Evolutionary conservation across 1,140 invertebrate species (phyloP).

Genomic region (Eufriesea mexicana): DNA sequence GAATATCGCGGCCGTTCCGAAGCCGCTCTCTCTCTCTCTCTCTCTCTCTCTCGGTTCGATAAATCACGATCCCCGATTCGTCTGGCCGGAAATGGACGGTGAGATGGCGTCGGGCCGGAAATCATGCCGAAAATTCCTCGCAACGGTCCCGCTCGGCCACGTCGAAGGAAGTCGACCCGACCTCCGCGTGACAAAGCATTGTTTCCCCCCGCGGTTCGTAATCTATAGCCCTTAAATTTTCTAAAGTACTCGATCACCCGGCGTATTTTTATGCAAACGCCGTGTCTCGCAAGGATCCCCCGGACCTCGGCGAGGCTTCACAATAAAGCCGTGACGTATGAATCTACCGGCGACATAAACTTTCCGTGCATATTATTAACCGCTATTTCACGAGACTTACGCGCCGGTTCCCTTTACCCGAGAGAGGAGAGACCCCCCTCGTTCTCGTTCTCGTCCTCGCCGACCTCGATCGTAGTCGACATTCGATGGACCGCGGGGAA

Average conservation of each 20-base stretch:
- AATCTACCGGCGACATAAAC: conserved; percentile 77
- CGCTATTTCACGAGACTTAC: conserved; percentile 63
- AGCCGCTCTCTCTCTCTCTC: no score
- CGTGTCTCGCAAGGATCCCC: conserved; percentile 63
- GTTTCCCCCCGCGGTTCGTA: conserved; percentile 72
- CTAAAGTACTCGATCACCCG: conserved; percentile 79
- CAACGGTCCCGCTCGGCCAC: conserved; percentile 5
- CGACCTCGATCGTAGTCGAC: no score
- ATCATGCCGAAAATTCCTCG: conserved; percentile 23
- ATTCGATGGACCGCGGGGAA: no score
- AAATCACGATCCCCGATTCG: conserved; percentile 23
- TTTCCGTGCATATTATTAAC: conserved; percentile 76
- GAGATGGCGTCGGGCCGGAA: conserved; percentile 23
- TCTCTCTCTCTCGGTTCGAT: neutral
- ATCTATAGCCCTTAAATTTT: conserved; percentile 79
- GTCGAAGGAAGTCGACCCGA: conserved; percentile 47
- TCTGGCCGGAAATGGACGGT: conserved; percentile 13
- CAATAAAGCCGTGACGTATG: conserved; percentile 75
- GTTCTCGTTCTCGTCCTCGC: neutral
- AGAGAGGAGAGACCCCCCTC: conserved; percentile 37
- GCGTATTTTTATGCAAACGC: conserved; percentile 78
- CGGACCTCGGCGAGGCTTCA: conserved; percentile 52
- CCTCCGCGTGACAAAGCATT: conserved; percentile 64
- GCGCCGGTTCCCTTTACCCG: conserved; percentile 58
- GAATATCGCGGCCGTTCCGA: conserved; percentile 1